Conservation (phyloP, 2,797 vertebrate species). For the Sebastes baramenuke region DNA sequence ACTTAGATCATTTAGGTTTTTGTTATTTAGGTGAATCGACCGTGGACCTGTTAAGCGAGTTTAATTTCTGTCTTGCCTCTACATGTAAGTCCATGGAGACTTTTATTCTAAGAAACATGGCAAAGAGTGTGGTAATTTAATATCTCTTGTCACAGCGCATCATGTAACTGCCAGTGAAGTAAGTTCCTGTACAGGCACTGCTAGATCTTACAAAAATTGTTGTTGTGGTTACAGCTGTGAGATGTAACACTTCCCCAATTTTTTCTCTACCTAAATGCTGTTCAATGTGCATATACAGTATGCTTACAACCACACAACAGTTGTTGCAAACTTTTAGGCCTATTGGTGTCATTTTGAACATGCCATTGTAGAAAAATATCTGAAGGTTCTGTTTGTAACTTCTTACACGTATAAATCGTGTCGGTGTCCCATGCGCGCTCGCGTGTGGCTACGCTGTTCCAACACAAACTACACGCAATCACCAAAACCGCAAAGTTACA, state of each 20-base stretch:
- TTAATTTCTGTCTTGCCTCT: not conserved
- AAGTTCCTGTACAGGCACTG: not conserved
- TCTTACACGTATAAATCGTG: too few species aligned
- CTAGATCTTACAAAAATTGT: not conserved
- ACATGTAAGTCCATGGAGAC: too few species aligned
- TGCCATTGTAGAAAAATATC: not conserved
- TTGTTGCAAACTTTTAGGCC: not conserved
- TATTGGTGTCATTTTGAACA: not conserved
- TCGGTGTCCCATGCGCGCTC: too few species aligned
- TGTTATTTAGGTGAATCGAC: not conserved
- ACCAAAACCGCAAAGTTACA: too few species aligned
- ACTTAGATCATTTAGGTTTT: not conserved
- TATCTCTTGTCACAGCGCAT: too few species aligned
- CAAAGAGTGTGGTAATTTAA: not conserved
- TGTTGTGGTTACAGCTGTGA: not conserved
- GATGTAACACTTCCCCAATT: not conserved
- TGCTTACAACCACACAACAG: not conserved
- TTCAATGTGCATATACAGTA: not conserved
- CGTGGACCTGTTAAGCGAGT: not conserved
- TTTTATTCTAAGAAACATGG: not conserved
- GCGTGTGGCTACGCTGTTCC: too few species aligned
- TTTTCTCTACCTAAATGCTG: not conserved
- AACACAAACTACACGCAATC: too few species aligned
- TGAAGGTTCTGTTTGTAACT: too few species aligned
- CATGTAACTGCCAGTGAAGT: not conserved